phyloP scores from a whole-genome alignment of 2,888 invertebrate genomes.

The Sphinx pinastri region DNA sequence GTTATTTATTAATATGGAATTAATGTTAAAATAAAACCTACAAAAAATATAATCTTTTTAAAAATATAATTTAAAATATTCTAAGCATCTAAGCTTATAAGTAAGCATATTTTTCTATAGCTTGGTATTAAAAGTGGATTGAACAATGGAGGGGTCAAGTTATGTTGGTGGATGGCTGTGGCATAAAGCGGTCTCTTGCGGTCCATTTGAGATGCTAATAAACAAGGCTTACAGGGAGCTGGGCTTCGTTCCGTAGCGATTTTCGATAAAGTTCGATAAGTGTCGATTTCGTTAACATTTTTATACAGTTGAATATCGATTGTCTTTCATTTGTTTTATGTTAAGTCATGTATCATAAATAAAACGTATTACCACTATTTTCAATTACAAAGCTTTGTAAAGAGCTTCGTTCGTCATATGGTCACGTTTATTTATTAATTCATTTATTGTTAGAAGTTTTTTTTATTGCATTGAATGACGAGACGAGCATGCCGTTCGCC shows the following conservation, averaged over 20 bases:
- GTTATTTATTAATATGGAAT: no score
- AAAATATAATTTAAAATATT: no score
- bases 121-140: neutral
- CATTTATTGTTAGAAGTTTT: no score
- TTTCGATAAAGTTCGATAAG: neutral
- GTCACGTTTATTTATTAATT: neutral
- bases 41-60: no score
- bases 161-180: neutral
- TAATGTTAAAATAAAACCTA: no score
- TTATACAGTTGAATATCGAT: no score
- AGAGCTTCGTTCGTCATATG: neutral
- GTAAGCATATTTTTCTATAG: neutral
- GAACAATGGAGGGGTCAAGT: neutral
- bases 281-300: no score
- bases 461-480: no score
- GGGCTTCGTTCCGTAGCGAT: neutral
- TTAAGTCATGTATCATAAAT: no score
- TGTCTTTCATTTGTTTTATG: no score
- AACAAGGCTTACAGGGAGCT: neutral
- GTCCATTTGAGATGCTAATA: slow-evolving; percentile 11
- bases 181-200: slow-evolving; percentile 3
- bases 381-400: neutral
- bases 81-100: neutral
- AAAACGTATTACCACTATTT: no score
- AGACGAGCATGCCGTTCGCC: no score